Evolutionary conservation across 2,797 vertebrate genomes (phyloP), one percentile per base, ranked within the genome.

Genomic region (Thripadectes ignobilis): DNA sequence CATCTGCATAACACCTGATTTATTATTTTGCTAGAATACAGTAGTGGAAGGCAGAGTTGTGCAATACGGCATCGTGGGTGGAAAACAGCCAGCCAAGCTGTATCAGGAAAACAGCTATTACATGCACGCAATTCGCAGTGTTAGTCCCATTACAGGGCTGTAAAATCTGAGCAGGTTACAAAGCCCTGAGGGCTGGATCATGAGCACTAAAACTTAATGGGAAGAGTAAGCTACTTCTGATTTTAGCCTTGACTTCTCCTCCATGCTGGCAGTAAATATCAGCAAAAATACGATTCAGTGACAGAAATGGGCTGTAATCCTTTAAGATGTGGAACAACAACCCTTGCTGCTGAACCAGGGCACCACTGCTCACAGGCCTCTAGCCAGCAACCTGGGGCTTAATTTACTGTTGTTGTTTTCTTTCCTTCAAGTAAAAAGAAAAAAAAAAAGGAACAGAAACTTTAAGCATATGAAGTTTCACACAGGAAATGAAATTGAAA

Each of bases 401-500:
- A 77, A 67, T 83, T 76, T 68, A 73, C 68, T 94, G 45, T 29
- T 93, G 62, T 51, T 94, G 80, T 91, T 95, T 92, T 71, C 38
- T 71, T 91, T 63, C 19, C 48, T 72, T 86, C 41, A 78, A 57
- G 45, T 15, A 14, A 51, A 41, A n/a, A 29, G 26, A 34, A 26
- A 26, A 39, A 77, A 84, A 71, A 62, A 81, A 34, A 0, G 76
- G 93, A 95, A 96, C 71, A 76, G 85, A 96, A 96, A 93, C 73
- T 73, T 90, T 2, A 72, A 74, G 75, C n/a, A 1, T 45, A 52
- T 43, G 65, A 94, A 62, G 72, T 91, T 97, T 96, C 15, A 0
- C 91, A 81, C 71, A 93, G 96, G 97, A 97, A 97, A 93, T 85
- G 61, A 96, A 94, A 90, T 82, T 0, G n/a, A 92, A 92, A 88